Base-by-base conservation (phyloP, 2,888 invertebrate species). In the Stenolophus ochropezus region DNA sequence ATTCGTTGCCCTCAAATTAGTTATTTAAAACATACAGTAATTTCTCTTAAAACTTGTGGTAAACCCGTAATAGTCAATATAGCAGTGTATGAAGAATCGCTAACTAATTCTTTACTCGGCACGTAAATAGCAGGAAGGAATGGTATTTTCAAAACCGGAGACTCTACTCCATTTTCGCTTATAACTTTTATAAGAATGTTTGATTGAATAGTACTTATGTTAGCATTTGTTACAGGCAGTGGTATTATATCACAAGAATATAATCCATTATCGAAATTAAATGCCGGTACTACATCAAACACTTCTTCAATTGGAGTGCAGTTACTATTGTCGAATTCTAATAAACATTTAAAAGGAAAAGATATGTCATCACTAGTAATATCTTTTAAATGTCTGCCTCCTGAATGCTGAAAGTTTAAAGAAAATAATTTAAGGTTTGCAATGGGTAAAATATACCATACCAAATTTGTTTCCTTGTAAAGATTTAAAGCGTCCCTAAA, bases 21-120 rank as follows among this genome's bases (percentile, higher is more conserved):
- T 16, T 49, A 27, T 53, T 4, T 53, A 21, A 23, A 23, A 82
- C 83, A 83, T 87, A 92, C 92, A 87, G 89, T 88, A 61, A 93
- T 87, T 86, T 92, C 90, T 81, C 91, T 89, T 81, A 94, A 87
- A 18, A 93, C 91, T 85, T 90, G 88, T 61, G 91, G 90, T 76
- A 93, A 87, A 3, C 94, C 94, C 84, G 89, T 89, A 73, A 92
- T 86, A 20, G 87, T 85, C 53, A 92, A 83, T 47, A 85, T 85
- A 1, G 86, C 88, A 1, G 33, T 81, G 23, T 82, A 83, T 1
- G 82, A 76, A 4, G 76, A 56, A 65, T 87, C 86, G 16, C 83
- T 83, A 14, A 87, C 82, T 61, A 87, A 79, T 79, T 87, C 87
- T 0, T 83, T 65, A 0, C 83, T 84, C 4, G 86, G 86, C 0